These are phyloP conservation scores for Emydura subglobosa DNA, from an alignment of 2,113 vertebrate genomes.

Conservation along the genomic window DNA sequence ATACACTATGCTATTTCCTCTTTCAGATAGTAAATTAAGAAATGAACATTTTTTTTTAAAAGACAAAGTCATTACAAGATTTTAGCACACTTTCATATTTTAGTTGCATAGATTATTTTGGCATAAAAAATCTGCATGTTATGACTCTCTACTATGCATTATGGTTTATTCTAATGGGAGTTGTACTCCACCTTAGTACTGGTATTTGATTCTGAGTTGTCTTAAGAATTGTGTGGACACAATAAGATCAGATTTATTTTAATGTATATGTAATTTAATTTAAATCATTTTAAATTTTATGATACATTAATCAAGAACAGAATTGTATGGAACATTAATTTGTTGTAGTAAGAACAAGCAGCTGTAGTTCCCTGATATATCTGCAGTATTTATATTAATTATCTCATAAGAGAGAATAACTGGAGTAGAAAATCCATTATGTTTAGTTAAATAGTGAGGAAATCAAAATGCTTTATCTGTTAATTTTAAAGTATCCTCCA, in stretches of 20 bases:
- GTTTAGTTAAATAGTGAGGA: slow-evolving; percentile 65
- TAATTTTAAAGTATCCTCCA: slow-evolving; percentile 58
- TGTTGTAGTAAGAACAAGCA: slow-evolving; percentile 70
- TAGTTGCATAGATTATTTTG: neutral
- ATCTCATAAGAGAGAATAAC: slow-evolving; percentile 66
- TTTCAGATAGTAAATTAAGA: neutral
- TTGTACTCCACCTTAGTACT: neutral
- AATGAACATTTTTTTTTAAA: neutral
- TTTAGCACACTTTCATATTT: neutral
- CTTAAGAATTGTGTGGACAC: slow-evolving; percentile 22
- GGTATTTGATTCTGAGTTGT: neutral
- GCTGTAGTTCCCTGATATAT: slow-evolving; percentile 72
- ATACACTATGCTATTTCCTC: neutral
- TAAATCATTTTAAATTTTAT: slow-evolving; percentile 70
- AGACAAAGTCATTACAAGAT: neutral
- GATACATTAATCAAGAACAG: slow-evolving; percentile 72
- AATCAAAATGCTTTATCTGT: slow-evolving; percentile 66
- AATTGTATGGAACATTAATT: slow-evolving; percentile 78
- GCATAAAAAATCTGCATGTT: neutral
- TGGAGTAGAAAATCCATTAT: slow-evolving; percentile 76
- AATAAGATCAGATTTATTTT: slow-evolving; percentile 56
- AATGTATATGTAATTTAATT: slow-evolving; percentile 73
- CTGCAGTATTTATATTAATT: slow-evolving; percentile 79
- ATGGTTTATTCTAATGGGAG: neutral
- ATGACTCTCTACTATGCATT: neutral